Evolutionary conservation across 2,113 vertebrate genomes (phyloP), one percentile per base, ranked within the genome.

Genomic region (Ariopsis seemanni): DNA sequence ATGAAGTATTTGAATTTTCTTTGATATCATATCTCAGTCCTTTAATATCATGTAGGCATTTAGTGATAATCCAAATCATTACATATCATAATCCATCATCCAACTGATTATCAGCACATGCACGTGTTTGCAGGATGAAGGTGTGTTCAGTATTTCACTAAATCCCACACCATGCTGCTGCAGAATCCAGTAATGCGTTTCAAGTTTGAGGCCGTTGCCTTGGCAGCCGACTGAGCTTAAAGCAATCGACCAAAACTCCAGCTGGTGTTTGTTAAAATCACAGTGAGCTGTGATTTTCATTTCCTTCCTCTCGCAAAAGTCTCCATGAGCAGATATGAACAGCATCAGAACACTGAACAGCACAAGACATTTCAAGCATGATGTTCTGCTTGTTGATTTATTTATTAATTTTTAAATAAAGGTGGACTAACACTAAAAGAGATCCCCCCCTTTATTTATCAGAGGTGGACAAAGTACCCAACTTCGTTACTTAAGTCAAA

Each of bases 191-290:
- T 63, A 22, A 62, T 25, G 20, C 7, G 10, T 22, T 42, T 82
- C 34, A 11, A 22, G 10, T 62, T 62, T 82, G 80, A 48, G 3
- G 55, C 5, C 27, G 20, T 81, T 34, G 78, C 55, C 78, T 10
- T 81, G 78, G 78, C 27, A 60, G 60, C 58, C n/a, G 14, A 3
- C 53, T 79, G 77, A 57, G 52, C 57, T 30, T 27, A 15, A 30
- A 79, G 52, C 77, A 57, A 8, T 57, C 55, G 60, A 79, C 27
- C 77, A 34, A 58, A 58, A 18, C 52, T 80, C 52, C 55, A 81
- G 78, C 78, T 81, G 27, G 78, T 81, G 53, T 81, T 81, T 81
- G 55, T 81, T 58, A 58, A 81, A 58, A 58, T 81, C 78, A 79
- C 52, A 79, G 77, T 6, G n/a, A 79, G 77, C 52, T 79, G 52